Evolutionary conservation across 2,888 invertebrate genomes (phyloP).

Genomic region (Watsonalla cultraria): DNA sequence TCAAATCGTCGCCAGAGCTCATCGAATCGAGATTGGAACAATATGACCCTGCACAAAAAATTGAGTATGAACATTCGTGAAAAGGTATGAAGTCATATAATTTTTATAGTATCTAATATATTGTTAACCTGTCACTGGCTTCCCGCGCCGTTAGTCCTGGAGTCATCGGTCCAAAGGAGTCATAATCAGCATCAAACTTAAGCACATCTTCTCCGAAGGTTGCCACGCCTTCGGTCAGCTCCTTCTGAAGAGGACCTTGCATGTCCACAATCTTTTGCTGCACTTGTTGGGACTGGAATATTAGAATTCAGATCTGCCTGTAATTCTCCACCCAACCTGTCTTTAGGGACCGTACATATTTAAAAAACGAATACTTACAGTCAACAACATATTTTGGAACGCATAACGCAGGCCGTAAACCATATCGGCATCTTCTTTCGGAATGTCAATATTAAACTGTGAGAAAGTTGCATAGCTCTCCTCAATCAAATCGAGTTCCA

Average conservation of each 20-base stretch:
- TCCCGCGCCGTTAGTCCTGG: conserved; percentile 90
- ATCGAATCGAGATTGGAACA: conserved; percentile 90
- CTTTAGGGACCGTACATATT: background rate
- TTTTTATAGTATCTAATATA: too few species aligned
- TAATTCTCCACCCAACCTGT: background rate
- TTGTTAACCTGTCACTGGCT: conserved; percentile 85
- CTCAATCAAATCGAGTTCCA: conserved; percentile 86
- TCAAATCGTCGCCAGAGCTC: conserved; percentile 89
- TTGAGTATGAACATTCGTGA: background rate
- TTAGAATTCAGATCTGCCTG: background rate
- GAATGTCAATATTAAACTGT: conserved; percentile 82
- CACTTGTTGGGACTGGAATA: conserved; percentile 79
- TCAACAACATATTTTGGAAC: conserved; percentile 86
- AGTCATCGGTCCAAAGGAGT: conserved; percentile 90
- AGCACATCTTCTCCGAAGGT: conserved; percentile 82
- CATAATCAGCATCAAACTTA: conserved; percentile 85
- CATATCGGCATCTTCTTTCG: conserved; percentile 87
- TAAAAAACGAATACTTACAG: conserved; percentile 68
- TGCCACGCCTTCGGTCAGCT: conserved; percentile 84
- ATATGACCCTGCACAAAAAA: conserved; percentile 72
- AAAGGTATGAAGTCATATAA: background rate
- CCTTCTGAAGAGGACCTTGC: conserved; percentile 85
- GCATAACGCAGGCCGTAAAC: conserved; percentile 88
- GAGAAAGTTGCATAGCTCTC: conserved; percentile 87
- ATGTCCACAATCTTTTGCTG: conserved; percentile 85